Evolutionary conservation across 2,113 vertebrate genomes (phyloP).

Genomic region (Pangasianodon gigas): DNA sequence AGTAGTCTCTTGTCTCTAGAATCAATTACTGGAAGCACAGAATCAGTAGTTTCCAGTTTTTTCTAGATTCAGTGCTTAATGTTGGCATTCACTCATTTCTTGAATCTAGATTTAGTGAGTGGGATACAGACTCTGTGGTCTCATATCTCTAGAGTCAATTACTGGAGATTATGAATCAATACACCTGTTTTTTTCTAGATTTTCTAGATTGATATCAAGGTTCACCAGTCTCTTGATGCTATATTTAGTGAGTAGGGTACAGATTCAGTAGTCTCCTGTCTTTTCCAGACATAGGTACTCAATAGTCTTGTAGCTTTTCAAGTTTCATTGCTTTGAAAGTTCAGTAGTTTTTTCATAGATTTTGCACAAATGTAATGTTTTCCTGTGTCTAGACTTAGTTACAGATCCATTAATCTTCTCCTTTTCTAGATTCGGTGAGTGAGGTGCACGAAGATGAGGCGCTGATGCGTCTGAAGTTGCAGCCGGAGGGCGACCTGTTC

Average conservation of each 20-base stretch:
- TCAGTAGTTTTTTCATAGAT: not conserved
- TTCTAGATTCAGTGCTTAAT: not conserved
- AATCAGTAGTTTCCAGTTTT: no score
- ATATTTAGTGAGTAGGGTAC: not conserved
- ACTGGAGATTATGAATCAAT: not conserved
- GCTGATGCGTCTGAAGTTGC: constrained; percentile 66
- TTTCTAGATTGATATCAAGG: no score
- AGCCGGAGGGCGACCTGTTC: constrained; percentile 67
- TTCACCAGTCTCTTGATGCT: not conserved
- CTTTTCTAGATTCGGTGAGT: constrained; percentile 54
- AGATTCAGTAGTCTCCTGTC: not conserved
- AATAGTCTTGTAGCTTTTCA: not conserved
- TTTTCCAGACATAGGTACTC: not conserved
- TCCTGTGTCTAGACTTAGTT: not conserved
- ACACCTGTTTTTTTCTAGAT: not conserved
- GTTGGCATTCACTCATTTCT: no score
- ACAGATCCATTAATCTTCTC: not conserved
- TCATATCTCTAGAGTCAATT: no score
- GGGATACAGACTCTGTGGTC: no score
- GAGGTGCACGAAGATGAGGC: constrained; percentile 69
- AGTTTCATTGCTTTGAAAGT: not conserved
- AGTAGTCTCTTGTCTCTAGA: not conserved
- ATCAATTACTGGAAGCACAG: not conserved
- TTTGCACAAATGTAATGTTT: not conserved
- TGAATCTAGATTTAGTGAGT: no score